A percentile compares a stretch with the other conserved stretches of the same genome.
These are phyloP conservation scores for Raillietiella orientalis DNA, from an alignment of 2,888 invertebrate genomes.

Conservation along the genomic window DNA sequence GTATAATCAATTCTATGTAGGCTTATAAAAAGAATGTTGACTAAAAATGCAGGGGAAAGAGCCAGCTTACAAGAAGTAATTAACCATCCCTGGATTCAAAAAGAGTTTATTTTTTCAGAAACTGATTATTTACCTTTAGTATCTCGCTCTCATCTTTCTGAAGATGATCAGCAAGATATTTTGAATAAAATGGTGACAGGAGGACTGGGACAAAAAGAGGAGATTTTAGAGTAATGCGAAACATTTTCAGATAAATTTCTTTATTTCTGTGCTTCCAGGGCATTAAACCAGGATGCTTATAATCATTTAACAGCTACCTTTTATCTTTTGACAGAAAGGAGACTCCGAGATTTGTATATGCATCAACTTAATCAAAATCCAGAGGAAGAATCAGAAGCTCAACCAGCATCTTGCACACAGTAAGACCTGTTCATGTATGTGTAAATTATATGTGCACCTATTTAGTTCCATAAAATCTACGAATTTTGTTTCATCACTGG, in stretches of 20 bases:
- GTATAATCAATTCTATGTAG: constrained; percentile 15
- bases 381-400: too few relatives aligned
- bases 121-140: constrained; percentile 44
- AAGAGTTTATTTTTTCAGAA: constrained; percentile 13
- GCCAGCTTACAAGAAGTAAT: constrained; percentile 63
- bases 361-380: too few relatives aligned
- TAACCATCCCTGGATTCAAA: constrained; percentile 38
- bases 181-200: constrained; percentile 89
- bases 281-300: constrained; percentile 79
- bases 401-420: too few relatives aligned
- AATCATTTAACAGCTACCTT: constrained; percentile 96
- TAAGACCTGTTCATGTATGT: too few relatives aligned
- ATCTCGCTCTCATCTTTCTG: constrained; percentile 55
- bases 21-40: constrained; percentile 69
- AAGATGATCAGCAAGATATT: constrained; percentile 65
- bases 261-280: constrained; percentile 18
- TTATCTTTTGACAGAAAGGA: constrained; percentile 74
- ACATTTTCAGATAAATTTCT: constrained; percentile 2
- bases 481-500: too few relatives aligned
- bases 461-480: too few relatives aligned
- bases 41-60: constrained; percentile 66
- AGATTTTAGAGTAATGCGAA: constrained; percentile 42
- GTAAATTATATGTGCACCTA: too few relatives aligned
- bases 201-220: constrained; percentile 69
- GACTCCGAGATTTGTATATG: constrained; percentile 45